Evolutionary conservation across 2,113 vertebrate genomes (phyloP), one percentile per base, ranked within the genome.

Genomic region (Rhizomys pruinosus): DNA sequence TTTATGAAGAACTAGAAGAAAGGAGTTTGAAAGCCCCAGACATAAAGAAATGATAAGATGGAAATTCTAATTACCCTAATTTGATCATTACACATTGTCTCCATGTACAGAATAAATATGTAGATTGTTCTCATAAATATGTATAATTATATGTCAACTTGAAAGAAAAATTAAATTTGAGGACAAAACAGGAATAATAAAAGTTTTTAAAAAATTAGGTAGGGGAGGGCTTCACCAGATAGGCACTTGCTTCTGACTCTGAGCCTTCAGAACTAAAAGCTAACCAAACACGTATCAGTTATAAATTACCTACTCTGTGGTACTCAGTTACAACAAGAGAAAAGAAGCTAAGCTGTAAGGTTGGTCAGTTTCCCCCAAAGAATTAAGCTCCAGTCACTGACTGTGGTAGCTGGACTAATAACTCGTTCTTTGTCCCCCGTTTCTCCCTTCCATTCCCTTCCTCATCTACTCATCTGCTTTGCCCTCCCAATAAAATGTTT

Each of bases 141-240:
- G 77, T 42, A 82, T 88, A 82, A 66, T 74, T 80, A 88, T 9
- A 37, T 88, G 77, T 82, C 69, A 59, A 73, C 57, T 72, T 72
- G 59, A 73, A 37, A 81, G 77, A 93, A 88, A 82, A 74, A 42
- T 93, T 87, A 25, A 88, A 82, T 81, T 55, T 27, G 85, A 92
- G 79, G 55, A 92, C 77, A 87, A 78, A 79, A 52, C 32, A 61
- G 37, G 23, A 57, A 79, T 59, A 79, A 71, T 78, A 77, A 77
- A 91, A 68, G 55, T 22, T 52, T 7, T 7, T 7, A 52, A 52
- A 73, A 73, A 73, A 73, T 63, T 73, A 7, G 74, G 20, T 32
- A 64, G 20, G 59, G 47, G 47, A 88, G 23, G 29, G 17, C 32
- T 16, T 93, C 37, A 15, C 29, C 34, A 76, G 23, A 76, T 44